Evolutionary conservation across 1,140 invertebrate genomes (phyloP), one percentile per base, ranked within the genome.

Genomic region (Scylla paramamosain): DNA sequence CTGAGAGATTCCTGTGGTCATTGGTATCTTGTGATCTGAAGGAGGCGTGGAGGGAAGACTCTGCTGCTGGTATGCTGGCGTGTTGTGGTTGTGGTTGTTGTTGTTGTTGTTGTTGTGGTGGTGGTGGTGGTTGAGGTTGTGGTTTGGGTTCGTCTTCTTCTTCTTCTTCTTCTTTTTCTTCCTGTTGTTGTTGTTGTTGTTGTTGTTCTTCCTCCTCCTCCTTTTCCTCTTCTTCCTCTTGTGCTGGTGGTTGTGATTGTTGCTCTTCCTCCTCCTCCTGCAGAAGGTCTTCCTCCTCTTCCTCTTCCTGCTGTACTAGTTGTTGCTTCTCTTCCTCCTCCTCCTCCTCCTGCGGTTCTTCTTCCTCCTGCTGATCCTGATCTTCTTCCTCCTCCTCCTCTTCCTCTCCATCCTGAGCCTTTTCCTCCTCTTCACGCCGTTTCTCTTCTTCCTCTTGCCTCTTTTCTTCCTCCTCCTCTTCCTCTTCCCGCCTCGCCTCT

Each of bases 261-360:
- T 31, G 1, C 10, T 59, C 52, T 8, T 59, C 52, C 52, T 4
- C 2, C 52, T 59, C 52, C 52, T 59, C 52, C 52, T 39, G 39
- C 39, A 39, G 39, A 2, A 39, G 39, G 39, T 88, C 32, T 48
- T 67, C 0, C 84, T 39, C 31, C 59, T 39, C n/a, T 20, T 91
- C 93, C n/a, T 91, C 88, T 6, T 3, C 87, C 7, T 12, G 48
- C 4, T 52, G 28, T 29, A 39, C 92, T 0, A 32, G 16, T 45
- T 52, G 10, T 14, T n/a, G 29, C 77, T 46, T 28, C 84, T 94
- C 39, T 52, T n/a, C 20, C 48, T 45, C 32, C 86, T 32, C 77
- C 84, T 88, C 32, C 84, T 67, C 1, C 84, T 4, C 25, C 29
- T 89, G 87, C 20, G 82, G 59, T 20, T 94, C 93, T n/a, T 94